These are phyloP conservation scores for Bubalus kerabau DNA, from an alignment of 2,113 vertebrate genomes.

Conservation along the genomic window DNA sequence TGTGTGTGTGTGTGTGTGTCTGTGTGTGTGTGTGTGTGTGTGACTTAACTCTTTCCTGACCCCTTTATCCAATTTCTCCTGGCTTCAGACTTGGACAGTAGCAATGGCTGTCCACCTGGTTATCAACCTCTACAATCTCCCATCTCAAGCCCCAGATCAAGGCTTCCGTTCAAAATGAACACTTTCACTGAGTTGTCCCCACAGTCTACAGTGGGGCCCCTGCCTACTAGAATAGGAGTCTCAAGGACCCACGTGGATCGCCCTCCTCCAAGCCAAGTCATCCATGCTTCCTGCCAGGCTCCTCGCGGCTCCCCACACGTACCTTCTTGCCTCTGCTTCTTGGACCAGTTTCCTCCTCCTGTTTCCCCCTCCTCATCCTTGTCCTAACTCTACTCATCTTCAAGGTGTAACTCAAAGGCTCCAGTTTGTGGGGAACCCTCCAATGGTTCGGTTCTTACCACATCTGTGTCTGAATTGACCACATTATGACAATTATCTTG, in stretches of 20 bases:
- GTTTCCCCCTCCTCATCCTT: neutral
- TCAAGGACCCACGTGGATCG: neutral
- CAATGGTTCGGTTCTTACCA: neutral
- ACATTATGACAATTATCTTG: neutral
- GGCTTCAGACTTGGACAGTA: neutral
- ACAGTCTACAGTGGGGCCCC: neutral
- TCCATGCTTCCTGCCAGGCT: rapidly evolving
- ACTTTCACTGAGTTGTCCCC: neutral
- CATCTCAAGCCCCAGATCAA: neutral
- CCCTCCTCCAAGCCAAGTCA: neutral
- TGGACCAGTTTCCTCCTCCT: neutral
- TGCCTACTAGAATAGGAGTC: neutral
- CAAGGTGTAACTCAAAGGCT: neutral
- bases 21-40: neutral
- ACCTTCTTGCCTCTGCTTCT: neutral
- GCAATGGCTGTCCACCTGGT: neutral
- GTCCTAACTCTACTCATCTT: neutral
- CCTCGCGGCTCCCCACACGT: neutral
- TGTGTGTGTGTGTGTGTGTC: too few relatives aligned
- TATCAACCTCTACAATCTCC: neutral
- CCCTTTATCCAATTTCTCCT: neutral
- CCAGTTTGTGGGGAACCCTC: neutral
- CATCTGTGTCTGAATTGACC: neutral
- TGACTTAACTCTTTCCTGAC: neutral
- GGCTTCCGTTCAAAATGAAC: neutral